Evolutionary conservation across 2,113 vertebrate genomes (phyloP).

Genomic region (Neomonachus schauinslandi): DNA sequence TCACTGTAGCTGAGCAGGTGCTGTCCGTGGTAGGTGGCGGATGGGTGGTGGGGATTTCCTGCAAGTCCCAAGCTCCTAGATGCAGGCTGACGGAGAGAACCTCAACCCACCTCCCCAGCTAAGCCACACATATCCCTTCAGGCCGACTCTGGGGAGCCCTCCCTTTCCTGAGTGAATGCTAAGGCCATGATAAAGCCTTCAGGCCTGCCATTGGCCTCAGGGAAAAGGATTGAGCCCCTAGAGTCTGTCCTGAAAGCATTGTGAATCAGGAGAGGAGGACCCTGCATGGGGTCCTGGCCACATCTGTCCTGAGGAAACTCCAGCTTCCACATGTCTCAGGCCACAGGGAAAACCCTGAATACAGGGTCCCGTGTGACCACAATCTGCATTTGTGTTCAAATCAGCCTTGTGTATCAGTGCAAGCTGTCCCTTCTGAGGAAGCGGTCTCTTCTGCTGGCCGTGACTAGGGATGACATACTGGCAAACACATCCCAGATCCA

Average conservation of each 20-base stretch:
- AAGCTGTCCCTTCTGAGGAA: not conserved
- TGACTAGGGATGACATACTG: not conserved
- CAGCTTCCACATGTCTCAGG: conserved; percentile 1
- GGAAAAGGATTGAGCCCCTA: not conserved
- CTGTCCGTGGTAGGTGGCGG: not conserved
- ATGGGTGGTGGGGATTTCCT: not conserved
- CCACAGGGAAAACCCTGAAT: not conserved
- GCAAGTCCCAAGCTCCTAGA: not conserved
- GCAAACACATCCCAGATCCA: not conserved
- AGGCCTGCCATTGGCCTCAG: not conserved
- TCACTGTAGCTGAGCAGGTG: not conserved
- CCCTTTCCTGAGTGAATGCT: not conserved
- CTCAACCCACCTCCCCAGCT: not conserved
- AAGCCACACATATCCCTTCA: not conserved
- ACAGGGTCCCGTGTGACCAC: not conserved
- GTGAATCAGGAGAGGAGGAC: not conserved
- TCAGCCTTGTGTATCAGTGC: not conserved
- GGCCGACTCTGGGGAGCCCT: not conserved
- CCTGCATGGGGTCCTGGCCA: not conserved
- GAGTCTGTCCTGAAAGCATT: not conserved
- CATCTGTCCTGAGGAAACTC: not conserved
- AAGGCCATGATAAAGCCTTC: not conserved
- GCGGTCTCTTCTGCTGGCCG: not conserved
- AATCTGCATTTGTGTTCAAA: not conserved
- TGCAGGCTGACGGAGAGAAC: not conserved